Conservation (phyloP, 2,797 vertebrate species). For the Champsocephalus gunnari region DNA sequence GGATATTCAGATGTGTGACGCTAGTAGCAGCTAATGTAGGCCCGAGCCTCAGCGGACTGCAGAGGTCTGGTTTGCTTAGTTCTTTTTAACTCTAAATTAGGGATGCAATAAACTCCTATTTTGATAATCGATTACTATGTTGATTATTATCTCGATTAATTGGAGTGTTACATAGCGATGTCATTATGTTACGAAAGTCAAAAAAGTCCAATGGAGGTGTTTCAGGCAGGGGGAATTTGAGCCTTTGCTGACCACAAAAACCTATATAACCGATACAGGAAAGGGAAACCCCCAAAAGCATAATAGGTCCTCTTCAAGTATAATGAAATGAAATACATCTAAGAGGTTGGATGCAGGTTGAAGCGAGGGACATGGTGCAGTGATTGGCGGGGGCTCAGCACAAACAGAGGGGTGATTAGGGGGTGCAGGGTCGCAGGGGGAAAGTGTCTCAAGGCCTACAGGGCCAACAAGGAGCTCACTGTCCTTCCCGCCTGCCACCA, state of each 20-base stretch:
- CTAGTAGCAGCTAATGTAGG: neutral
- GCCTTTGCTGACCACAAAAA: too few species aligned
- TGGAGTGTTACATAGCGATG: too few species aligned
- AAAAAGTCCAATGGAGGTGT: too few species aligned
- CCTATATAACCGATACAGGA: too few species aligned
- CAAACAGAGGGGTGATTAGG: conserved; percentile 36
- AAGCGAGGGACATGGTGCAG: neutral
- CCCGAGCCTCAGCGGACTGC: neutral
- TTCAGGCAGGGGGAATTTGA: too few species aligned
- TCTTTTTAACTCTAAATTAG: too few species aligned
- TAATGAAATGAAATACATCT: neutral
- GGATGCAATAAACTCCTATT: too few species aligned
- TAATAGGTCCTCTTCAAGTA: neutral
- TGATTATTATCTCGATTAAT: too few species aligned
- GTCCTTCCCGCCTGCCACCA: conserved; percentile 61
- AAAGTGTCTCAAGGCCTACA: conserved; percentile 48
- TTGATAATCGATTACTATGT: too few species aligned
- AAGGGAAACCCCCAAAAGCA: too few species aligned
- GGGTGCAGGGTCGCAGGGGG: conserved; percentile 50
- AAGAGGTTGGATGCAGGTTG: neutral
- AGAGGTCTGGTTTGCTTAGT: neutral
- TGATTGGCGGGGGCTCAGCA: conserved; percentile 18
- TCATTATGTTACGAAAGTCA: too few species aligned
- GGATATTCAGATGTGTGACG: neutral
- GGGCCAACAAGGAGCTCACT: conserved; percentile 72